phyloP scores from a whole-genome alignment of 2,113 vertebrate species.

The Tor tambroides region DNA sequence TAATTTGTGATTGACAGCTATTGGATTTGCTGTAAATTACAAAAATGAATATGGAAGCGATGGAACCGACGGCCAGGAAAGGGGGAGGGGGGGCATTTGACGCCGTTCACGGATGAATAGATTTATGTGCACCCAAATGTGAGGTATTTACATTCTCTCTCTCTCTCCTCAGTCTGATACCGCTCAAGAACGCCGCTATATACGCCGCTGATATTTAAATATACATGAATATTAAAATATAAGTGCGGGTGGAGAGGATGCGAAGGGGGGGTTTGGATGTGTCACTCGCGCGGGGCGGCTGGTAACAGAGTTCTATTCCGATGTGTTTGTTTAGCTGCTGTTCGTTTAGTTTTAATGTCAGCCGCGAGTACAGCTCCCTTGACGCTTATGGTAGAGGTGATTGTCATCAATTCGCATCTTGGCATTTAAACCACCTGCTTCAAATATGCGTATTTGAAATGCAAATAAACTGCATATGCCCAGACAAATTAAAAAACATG shows the following conservation, averaged over 20 bases:
- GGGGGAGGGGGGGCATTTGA: slow-evolving; percentile 29
- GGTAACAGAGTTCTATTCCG: slow-evolving; percentile 68
- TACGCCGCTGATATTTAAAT: slow-evolving; percentile 71
- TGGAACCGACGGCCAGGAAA: slow-evolving; percentile 63
- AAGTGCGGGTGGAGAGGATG: slow-evolving; percentile 44
- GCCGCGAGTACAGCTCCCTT: slow-evolving; percentile 63
- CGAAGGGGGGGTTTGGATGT: slow-evolving; percentile 42
- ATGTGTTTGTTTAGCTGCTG: slow-evolving; percentile 70
- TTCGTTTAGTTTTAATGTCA: slow-evolving; percentile 80
- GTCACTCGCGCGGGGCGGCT: slow-evolving; percentile 31
- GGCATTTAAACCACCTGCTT: slow-evolving; percentile 82
- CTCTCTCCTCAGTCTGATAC: slow-evolving; percentile 48
- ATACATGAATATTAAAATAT: slow-evolving; percentile 73
- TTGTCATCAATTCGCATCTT: slow-evolving; percentile 81
- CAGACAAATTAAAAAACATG: slow-evolving; percentile 75
- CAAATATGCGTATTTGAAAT: slow-evolving; percentile 82
- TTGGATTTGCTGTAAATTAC: slow-evolving; percentile 83
- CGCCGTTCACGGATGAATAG: slow-evolving; percentile 67
- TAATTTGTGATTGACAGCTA: slow-evolving; percentile 78
- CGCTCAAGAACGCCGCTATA: slow-evolving; percentile 64
- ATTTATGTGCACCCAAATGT: slow-evolving; percentile 63
- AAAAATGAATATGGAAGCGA: slow-evolving; percentile 79
- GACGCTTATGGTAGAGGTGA: slow-evolving; percentile 72
- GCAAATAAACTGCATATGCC: slow-evolving; percentile 78
- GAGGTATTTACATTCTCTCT: slow-evolving; percentile 71